These are phyloP conservation scores for Epizoanthus scotinus DNA, from an alignment of 92 coral and sea anemone genomes.

Conservation along the genomic window DNA sequence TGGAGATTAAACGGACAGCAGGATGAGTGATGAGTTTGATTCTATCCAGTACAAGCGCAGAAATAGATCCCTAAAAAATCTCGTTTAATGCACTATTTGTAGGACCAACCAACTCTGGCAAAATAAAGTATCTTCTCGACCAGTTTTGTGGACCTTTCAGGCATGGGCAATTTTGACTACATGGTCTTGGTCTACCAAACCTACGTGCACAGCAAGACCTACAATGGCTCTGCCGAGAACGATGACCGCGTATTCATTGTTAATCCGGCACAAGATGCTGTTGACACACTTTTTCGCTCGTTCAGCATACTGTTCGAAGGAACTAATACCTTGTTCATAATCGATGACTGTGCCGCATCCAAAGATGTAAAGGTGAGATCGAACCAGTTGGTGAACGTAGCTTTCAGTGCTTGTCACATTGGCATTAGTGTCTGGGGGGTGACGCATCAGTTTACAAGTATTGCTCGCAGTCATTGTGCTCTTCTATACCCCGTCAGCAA, in stretches of 20 bases:
- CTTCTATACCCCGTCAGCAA: conserved; percentile 3
- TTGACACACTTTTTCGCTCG: neutral
- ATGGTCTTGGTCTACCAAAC: too few species aligned
- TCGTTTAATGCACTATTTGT: too few species aligned
- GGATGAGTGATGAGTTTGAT: too few species aligned
- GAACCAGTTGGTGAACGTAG: neutral
- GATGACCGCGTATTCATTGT: conserved; percentile 41
- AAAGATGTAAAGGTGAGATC: neutral
- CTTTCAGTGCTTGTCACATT: neutral
- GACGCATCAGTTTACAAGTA: conserved; percentile 3
- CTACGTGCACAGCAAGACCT: too few species aligned
- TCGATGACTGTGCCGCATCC: too few species aligned
- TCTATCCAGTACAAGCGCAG: too few species aligned
- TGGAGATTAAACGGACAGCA: too few species aligned
- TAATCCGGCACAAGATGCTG: conserved; percentile 8
- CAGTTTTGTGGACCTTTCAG: conserved; percentile 20
- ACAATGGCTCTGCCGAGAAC: too few species aligned
- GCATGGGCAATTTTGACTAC: conserved; percentile 40
- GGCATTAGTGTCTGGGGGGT: conserved; percentile 18
- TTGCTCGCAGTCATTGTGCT: neutral
- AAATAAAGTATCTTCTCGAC: neutral
- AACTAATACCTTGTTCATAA: too few species aligned
- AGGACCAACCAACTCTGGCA: neutral
- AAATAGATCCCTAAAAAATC: too few species aligned
- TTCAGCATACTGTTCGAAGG: neutral